Evolutionary conservation across 2,113 vertebrate species (phyloP), one percentile per base, ranked within the genome.

Genomic region (Cebidichthys violaceus): DNA sequence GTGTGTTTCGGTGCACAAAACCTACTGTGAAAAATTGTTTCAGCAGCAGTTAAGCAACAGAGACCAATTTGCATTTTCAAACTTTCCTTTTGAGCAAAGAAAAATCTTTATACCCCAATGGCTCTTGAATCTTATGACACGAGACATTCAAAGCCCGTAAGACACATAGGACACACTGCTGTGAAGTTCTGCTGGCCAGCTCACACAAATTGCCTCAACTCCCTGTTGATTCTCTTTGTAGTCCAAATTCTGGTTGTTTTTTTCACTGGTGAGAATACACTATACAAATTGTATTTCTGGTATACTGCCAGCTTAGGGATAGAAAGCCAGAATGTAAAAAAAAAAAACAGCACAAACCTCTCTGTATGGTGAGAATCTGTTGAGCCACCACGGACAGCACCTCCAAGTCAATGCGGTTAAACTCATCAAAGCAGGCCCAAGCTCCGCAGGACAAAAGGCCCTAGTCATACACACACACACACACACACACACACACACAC

Each of bases 381-480:
- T 97, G 97, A 73, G 97, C 97, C 77, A 98, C 97, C 81, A 97
- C 97, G 75, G 97, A 98, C 43, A 97, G 96, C 59, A 98, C 97
- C 95, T 98, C 97, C 94, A 98, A 92, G 93, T 98, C 97, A 88
- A 98, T 98, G 81, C 96, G 95, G 92, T 99, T 99, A 88, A 99
- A 98, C 90, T 99, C 97, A 92, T 98, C 97, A 92, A 98, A 98
- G 92, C 97, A 98, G 85, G 97, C 97, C 97, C 97, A 98, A 20
- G 96, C 97, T 67, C 97, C 97, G 68, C 96, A 97, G 62, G 96
- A 97, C 90, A 98, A 92, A 77, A 98, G 94, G 37, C 97, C 97
- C 96, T 98, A 75, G 1, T 29, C 29, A 9, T n/a, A 55, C 31
- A 79, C 3, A 15, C 27, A 84, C 77, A 52, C 41, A 83, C 14